These are phyloP conservation scores for Poeciliopsis turrubarensis DNA, from an alignment of 2,113 vertebrate genomes.

Conservation along the genomic window DNA sequence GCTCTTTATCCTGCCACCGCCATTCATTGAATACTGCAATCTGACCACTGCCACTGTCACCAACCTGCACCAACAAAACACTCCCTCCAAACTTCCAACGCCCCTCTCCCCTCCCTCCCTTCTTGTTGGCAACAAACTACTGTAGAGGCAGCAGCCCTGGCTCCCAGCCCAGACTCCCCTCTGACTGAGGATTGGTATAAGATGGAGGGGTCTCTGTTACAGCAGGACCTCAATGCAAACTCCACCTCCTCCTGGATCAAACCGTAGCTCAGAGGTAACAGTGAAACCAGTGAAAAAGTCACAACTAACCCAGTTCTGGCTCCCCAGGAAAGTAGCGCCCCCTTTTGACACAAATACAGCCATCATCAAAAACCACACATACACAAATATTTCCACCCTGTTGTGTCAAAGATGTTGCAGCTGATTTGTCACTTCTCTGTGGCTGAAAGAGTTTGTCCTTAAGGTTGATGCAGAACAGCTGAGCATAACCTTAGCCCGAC, in stretches of 20 bases:
- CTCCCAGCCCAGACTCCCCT: slow-evolving; percentile 80
- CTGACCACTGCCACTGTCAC: slow-evolving; percentile 66
- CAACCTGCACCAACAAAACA: slow-evolving; percentile 70
- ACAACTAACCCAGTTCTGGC: slow-evolving; percentile 12
- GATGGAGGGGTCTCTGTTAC: slow-evolving; percentile 82
- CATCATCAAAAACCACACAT: slow-evolving; percentile 31
- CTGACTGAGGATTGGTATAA: slow-evolving; percentile 83
- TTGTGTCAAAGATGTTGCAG: slow-evolving; percentile 45
- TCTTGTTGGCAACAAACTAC: slow-evolving; percentile 58
- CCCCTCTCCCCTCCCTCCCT: slow-evolving; percentile 23
- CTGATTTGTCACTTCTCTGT: slow-evolving; percentile 36
- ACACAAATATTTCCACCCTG: slow-evolving; percentile 52
- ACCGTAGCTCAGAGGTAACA: slow-evolving; percentile 82
- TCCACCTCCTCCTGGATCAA: slow-evolving; percentile 86
- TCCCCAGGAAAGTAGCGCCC: slow-evolving; percentile 23
- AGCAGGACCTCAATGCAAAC: slow-evolving; percentile 87
- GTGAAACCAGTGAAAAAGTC: slow-evolving; percentile 2
- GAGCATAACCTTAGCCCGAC: slow-evolving; percentile 48
- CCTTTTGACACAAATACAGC: slow-evolving; percentile 33
- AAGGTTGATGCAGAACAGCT: slow-evolving; percentile 15
- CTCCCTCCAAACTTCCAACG: slow-evolving; percentile 72
- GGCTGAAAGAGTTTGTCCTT: slow-evolving; percentile 20
- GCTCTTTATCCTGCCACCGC: slow-evolving; percentile 61
- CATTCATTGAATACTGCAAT: slow-evolving; percentile 67
- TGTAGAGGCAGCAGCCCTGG: slow-evolving; percentile 75